phyloP scores from a whole-genome alignment of 2,888 invertebrate genomes.

The Anthophora plumipes region DNA sequence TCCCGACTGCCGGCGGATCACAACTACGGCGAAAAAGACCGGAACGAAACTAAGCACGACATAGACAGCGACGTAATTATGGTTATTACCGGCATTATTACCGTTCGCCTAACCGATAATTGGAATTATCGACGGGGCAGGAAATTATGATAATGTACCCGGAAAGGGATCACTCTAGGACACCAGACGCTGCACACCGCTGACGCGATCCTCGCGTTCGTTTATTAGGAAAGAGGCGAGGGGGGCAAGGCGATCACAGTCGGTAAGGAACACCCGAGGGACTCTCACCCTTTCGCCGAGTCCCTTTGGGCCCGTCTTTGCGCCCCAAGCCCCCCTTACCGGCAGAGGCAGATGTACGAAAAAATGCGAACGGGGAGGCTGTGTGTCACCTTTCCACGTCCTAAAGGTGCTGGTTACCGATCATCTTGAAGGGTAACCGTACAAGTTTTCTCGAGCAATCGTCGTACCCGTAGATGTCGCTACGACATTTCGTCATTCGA shows the following conservation, averaged over 20 bases:
- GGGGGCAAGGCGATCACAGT: conserved; percentile 24
- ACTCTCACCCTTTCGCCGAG: neutral
- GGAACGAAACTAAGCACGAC: conserved; percentile 37
- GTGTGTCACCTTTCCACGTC: neutral
- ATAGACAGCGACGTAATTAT: conserved; percentile 25
- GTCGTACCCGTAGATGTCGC: conserved; percentile 57
- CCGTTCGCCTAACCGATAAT: conserved; percentile 39
- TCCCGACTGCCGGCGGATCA: neutral
- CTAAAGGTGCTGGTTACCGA: conserved; percentile 56
- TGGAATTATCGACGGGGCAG: conserved; percentile 37
- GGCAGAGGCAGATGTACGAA: conserved; percentile 49
- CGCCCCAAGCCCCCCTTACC: conserved; percentile 58
- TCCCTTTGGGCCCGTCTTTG: conserved; percentile 25
- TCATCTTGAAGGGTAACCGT: conserved; percentile 34
- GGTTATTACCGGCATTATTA: conserved; percentile 40
- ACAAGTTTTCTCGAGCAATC: neutral
- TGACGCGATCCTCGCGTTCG: neutral
- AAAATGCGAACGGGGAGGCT: conserved; percentile 22
- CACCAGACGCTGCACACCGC: neutral
- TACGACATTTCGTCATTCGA: neutral
- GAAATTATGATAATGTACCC: conserved; percentile 29
- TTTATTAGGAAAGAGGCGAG: neutral
- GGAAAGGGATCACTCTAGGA: conserved; percentile 5
- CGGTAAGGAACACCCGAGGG: conserved; percentile 40
- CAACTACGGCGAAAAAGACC: conserved; percentile 22